Percentiles rank a stretch among this genome's conserved stretches.
These are phyloP conservation scores for Paedocypris micromegethes DNA, from an alignment of 2,797 vertebrate genomes.

Conservation along the genomic window DNA sequence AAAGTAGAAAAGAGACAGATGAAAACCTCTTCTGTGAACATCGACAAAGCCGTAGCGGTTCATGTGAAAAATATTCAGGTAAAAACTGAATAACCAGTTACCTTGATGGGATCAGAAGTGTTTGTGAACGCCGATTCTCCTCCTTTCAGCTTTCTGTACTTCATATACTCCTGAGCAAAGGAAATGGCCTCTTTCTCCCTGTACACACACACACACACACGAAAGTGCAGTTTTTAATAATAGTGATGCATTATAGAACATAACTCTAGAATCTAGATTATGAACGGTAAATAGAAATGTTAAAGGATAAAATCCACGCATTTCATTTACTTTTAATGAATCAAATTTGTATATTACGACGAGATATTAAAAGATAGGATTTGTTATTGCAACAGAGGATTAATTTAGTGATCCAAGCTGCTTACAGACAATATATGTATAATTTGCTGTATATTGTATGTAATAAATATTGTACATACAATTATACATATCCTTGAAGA, in stretches of 20 bases:
- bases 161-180: conserved; percentile 73
- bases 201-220: neutral
- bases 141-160: conserved; percentile 54
- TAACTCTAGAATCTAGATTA: neutral
- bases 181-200: conserved; percentile 76
- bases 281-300: no score
- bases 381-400: no score
- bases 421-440: no score
- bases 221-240: neutral
- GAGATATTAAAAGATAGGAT: no score
- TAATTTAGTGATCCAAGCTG: no score
- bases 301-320: no score
- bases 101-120: conserved; percentile 67
- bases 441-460: no score
- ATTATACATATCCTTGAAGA: no score
- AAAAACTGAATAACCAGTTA: conserved; percentile 47
- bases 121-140: conserved; percentile 52
- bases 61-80: neutral
- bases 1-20: neutral
- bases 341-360: no score
- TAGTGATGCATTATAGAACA: neutral
- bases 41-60: no score
- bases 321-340: no score
- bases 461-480: no score
- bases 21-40: neutral